A percentile compares a stretch with the other conserved stretches of the same genome.
Conservation (phyloP, 2,888 invertebrate species). For the Ophion ventricosus region DNA sequence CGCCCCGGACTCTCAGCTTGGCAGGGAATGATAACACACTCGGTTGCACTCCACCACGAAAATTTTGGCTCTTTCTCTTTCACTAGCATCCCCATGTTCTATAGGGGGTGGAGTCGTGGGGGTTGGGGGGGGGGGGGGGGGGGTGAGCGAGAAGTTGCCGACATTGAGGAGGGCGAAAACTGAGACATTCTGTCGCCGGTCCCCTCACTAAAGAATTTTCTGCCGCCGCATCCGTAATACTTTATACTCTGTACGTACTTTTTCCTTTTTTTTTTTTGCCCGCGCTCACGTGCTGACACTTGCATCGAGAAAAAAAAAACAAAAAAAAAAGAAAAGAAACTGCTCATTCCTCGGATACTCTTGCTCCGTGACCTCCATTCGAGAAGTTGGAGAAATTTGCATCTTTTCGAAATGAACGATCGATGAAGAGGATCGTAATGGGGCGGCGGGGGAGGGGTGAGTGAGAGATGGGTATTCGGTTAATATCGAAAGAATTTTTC, state of each 20-base stretch:
- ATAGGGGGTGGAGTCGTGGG: not conserved
- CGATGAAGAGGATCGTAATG: not conserved
- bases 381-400: not conserved
- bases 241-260: constrained; percentile 1
- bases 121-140: no score
- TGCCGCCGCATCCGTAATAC: constrained; percentile 4
- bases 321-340: not conserved
- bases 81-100: constrained; percentile 10
- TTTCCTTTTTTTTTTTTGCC: not conserved
- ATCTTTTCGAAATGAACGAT: not conserved
- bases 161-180: constrained; percentile 38
- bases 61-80: constrained; percentile 40
- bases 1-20: constrained; percentile 56
- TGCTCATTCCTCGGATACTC: no score
- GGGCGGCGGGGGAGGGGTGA: not conserved
- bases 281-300: not conserved
- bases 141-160: no score
- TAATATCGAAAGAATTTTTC: no score
- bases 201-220: constrained; percentile 3
- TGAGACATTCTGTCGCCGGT: constrained; percentile 30
- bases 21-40: constrained; percentile 64
- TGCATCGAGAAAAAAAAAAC: not conserved
- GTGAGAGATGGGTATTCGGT: not conserved
- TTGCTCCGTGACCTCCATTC: not conserved
- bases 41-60: constrained; percentile 39